Conservation (phyloP, 2,797 vertebrate genomes). For the Pseudotriccus pelzelni region DNA sequence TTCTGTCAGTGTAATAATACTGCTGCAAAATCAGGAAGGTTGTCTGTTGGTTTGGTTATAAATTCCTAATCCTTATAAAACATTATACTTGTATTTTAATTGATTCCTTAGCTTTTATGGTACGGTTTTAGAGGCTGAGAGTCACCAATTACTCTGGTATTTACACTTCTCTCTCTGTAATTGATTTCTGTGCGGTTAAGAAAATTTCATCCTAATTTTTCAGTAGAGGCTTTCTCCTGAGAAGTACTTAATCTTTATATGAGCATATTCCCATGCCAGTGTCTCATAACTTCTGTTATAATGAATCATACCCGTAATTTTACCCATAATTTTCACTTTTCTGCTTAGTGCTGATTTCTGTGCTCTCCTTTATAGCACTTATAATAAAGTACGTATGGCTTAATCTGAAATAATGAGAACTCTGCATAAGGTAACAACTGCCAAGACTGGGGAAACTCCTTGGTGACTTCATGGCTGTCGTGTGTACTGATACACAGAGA, state of each 20-base stretch:
- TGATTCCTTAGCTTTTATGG: not conserved
- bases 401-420: constrained; percentile 49
- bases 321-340: not conserved
- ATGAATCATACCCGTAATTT: not conserved
- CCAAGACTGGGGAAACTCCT: constrained; percentile 19
- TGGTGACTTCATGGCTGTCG: constrained; percentile 38
- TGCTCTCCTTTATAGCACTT: constrained; percentile 42
- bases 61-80: not conserved
- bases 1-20: not conserved
- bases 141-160: not conserved
- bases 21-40: not conserved
- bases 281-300: not conserved
- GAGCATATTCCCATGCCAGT: not conserved
- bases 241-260: not conserved
- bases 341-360: not conserved
- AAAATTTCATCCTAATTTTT: not conserved
- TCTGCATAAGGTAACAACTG: constrained; percentile 50
- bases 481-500: constrained; percentile 2
- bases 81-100: not conserved
- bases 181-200: not conserved
- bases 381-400: constrained; percentile 37
- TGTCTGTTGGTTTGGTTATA: not conserved
- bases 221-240: not conserved
- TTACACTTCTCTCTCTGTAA: not conserved
- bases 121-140: not conserved